These are phyloP conservation scores for Diacarnus erythraeanus DNA, from an alignment of 37 sponge, comb jelly and placozoan genomes.

Conservation along the genomic window DNA sequence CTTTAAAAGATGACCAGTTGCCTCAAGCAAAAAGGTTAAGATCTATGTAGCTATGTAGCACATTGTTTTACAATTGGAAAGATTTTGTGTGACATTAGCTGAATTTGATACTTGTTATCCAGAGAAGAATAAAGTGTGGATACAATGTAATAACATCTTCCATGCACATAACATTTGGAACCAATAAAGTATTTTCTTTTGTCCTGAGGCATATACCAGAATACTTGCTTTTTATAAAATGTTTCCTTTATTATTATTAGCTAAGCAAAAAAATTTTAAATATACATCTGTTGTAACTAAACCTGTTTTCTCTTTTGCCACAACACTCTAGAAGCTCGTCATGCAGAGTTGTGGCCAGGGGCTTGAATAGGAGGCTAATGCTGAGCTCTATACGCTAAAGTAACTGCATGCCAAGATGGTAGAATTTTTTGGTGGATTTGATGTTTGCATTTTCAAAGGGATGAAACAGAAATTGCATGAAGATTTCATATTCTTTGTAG, in stretches of 20 bases:
- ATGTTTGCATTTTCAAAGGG: constrained; percentile 26
- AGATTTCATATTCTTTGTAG: constrained; percentile 30
- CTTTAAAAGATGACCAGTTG: no score
- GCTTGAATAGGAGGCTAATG: constrained; percentile 50
- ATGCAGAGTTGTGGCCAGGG: constrained; percentile 22
- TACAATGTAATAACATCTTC: no score
- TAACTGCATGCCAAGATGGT: constrained; percentile 49
- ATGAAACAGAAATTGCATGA: constrained; percentile 45
- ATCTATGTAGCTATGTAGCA: not conserved
- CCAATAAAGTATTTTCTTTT: no score
- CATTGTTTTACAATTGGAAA: not conserved
- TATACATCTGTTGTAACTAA: no score
- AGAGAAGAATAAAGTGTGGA: not conserved
- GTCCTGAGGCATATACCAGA: no score
- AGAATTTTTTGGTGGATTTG: constrained; percentile 41
- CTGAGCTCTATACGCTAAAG: constrained; percentile 38
- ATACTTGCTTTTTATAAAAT: no score
- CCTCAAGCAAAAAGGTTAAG: not conserved
- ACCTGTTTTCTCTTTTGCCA: no score
- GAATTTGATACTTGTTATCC: not conserved
- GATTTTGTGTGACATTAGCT: not conserved
- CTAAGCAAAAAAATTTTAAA: no score
- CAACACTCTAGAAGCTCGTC: constrained; percentile 14
- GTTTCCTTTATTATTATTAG: no score
- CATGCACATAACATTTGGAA: no score